Base-by-base conservation (phyloP, 2,888 invertebrate genomes). In the Drosophila differens region DNA sequence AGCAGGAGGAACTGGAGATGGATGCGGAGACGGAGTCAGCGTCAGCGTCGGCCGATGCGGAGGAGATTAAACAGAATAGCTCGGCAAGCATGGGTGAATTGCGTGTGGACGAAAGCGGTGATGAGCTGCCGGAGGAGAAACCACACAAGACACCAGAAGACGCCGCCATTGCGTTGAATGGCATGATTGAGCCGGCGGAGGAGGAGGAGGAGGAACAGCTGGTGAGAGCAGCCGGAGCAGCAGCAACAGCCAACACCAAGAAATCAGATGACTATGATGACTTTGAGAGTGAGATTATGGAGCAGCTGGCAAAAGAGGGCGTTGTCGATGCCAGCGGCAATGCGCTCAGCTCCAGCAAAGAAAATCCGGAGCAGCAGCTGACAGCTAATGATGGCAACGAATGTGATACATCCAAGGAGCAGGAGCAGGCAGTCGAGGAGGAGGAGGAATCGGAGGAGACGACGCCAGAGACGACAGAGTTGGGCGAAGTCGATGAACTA, bases 21-120 rank as follows among this genome's bases (percentile, higher is more conserved):
- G 73, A 66, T n/a, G 57, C 54, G n/a, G 59, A 37, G 30, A 25
- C 33, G 19, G 55, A 32, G 28, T 28, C 28, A 4, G 30, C 5
- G 30, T 30, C 12, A 58, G 22, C 25, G 6, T 62, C 67, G 32
- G 30, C 28, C 9, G 54, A 70, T 37, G 41, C 54, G 5, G 54
- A 61, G 30, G 70, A 65, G 4, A 35, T 12, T 2, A 58, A 72
- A 1, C 28, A 19, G 49, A 70, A 79, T 12, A 69, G 75, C 7
- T 82, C 81, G 49, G 81, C 82, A 32, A 64, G 81, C 89, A 64
- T 69, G 61, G 91, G 85, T 6, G 86, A 89, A 16, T 68, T 92
- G 25, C 79, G 76, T 0, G 54, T 92, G 33, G 91, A 92, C 1
- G 93, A 92, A 3, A 91, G 87, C 53, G 67, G 41, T 25, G 74